Conservation (phyloP, 1,140 invertebrate species). For the Aporrectodea caliginosa region DNA sequence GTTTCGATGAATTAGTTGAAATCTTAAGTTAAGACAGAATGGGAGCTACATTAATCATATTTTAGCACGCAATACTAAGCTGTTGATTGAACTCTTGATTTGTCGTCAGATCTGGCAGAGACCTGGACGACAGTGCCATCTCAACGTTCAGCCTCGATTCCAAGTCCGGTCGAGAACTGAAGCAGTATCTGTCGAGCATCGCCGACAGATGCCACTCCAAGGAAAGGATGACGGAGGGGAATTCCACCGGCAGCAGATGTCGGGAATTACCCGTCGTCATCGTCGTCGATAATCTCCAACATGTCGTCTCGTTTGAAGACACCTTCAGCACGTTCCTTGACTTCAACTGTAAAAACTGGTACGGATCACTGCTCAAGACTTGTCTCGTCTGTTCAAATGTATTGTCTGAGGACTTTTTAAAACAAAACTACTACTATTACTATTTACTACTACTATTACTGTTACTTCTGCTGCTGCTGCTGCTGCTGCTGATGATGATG, state of each 20-base stretch:
- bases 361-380: too few species aligned
- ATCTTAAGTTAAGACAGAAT: too few species aligned
- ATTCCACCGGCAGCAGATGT: slow-evolving; percentile 36
- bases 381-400: too few species aligned
- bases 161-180: slow-evolving; percentile 86
- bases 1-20: too few species aligned
- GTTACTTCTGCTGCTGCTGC: too few species aligned
- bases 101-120: slow-evolving; percentile 53
- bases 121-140: slow-evolving; percentile 54
- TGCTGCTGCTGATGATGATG: too few species aligned
- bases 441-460: too few species aligned
- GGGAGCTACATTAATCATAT: too few species aligned
- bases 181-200: slow-evolving; percentile 84
- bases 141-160: slow-evolving; percentile 78
- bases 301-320: slow-evolving; percentile 82
- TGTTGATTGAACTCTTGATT: too few species aligned
- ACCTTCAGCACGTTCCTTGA: slow-evolving; percentile 36
- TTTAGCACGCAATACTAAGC: too few species aligned
- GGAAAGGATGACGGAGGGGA: slow-evolving; percentile 61
- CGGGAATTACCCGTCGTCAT: slow-evolving; percentile 77
- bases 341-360: background rate
- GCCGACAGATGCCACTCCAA: slow-evolving; percentile 87
- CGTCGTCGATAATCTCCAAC: slow-evolving; percentile 92
- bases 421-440: too few species aligned
- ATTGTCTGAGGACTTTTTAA: too few species aligned